A percentile compares a stretch with the other conserved stretches of the same genome.
These are phyloP conservation scores for Pangasius macronema DNA, from an alignment of 2,797 vertebrate genomes.

Conservation along the genomic window DNA sequence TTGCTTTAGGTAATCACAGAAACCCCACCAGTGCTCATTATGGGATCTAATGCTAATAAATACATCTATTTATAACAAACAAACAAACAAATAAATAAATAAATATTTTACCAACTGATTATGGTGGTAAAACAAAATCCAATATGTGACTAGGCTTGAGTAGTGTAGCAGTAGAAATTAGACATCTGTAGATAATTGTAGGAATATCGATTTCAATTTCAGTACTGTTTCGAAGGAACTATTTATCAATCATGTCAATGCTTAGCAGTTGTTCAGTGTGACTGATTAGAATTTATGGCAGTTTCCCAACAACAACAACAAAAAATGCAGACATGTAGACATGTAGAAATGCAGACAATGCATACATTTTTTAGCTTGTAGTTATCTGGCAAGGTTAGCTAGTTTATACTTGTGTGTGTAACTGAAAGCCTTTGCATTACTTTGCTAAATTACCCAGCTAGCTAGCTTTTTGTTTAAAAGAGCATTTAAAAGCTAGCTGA, in stretches of 20 bases:
- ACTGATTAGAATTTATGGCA: not conserved
- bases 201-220: not conserved
- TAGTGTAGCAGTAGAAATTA: not conserved
- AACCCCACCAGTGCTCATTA: conserved; percentile 36
- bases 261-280: not conserved
- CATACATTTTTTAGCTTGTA: not conserved
- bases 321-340: too few relatives aligned
- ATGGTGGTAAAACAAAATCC: too few relatives aligned
- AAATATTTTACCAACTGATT: too few relatives aligned
- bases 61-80: too few relatives aligned
- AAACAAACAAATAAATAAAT: too few relatives aligned
- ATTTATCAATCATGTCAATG: not conserved
- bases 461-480: not conserved
- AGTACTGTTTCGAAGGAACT: not conserved
- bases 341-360: too few relatives aligned
- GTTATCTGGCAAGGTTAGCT: not conserved
- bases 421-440: not conserved
- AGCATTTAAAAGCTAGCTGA: not conserved
- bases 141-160: too few relatives aligned
- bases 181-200: not conserved
- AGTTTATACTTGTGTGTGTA: not conserved
- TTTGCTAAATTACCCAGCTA: not conserved
- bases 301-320: not conserved
- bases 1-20: conserved; percentile 42
- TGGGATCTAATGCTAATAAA: conserved; percentile 35